phyloP scores from a whole-genome alignment of 2,797 vertebrate genomes.

The Apogon talboti region DNA sequence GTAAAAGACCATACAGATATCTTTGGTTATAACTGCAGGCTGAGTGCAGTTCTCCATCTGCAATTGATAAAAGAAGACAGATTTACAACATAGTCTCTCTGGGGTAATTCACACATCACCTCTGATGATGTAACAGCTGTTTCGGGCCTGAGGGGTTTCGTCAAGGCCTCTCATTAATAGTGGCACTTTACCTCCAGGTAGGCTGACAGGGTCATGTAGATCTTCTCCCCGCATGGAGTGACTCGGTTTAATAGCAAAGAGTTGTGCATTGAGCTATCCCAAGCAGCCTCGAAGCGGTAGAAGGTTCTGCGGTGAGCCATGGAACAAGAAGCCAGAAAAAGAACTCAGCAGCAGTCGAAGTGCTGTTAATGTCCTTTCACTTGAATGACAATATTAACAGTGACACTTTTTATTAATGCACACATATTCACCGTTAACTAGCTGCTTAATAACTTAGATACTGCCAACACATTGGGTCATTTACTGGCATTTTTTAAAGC shows the following conservation, averaged over 20 bases:
- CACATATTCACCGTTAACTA: too few relatives aligned
- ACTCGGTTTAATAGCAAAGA: conserved; percentile 95
- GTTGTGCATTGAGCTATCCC: conserved; percentile 99
- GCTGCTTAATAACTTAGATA: too few relatives aligned
- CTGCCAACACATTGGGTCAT: too few relatives aligned
- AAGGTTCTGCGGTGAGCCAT: conserved; percentile 87
- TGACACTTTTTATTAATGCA: too few relatives aligned
- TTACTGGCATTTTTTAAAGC: too few relatives aligned
- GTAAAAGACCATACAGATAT: conserved; percentile 99
- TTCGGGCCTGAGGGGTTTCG: not conserved
- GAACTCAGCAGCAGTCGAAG: conserved; percentile 4
- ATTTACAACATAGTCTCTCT: conserved; percentile 17
- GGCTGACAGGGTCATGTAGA: conserved; percentile 97
- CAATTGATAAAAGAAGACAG: conserved; percentile 25
- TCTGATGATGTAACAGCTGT: conserved; percentile 5
- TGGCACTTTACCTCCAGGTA: conserved; percentile 90
- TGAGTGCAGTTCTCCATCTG: conserved; percentile 98
- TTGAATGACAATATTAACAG: conserved; percentile 12
- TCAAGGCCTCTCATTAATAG: conserved; percentile 9
- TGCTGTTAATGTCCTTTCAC: not conserved
- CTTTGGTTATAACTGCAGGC: conserved; percentile 95
- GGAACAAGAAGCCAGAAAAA: conserved; percentile 27
- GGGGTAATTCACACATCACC: conserved; percentile 29
- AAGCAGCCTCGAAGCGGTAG: conserved; percentile 94
- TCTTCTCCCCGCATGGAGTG: conserved; percentile 96